Evolutionary conservation across 2,113 vertebrate species (phyloP).

Genomic region (Trematomus loennbergii): DNA sequence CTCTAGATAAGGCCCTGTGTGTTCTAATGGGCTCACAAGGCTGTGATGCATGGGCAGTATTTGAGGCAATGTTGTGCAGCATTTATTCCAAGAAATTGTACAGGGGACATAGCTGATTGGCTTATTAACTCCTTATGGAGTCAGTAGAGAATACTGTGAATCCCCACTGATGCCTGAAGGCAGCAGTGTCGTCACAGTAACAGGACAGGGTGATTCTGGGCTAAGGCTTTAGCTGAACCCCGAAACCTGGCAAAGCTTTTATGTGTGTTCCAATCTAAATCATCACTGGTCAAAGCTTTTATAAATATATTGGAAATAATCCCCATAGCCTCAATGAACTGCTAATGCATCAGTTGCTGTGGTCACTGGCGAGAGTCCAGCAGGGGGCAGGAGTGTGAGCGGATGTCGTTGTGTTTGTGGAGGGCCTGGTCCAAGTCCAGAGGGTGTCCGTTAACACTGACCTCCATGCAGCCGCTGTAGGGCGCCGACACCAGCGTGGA

Average conservation of each 20-base stretch:
- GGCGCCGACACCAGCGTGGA: slow-evolving; percentile 90
- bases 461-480: slow-evolving; percentile 94
- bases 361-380: slow-evolving; percentile 75
- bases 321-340: slow-evolving; percentile 58
- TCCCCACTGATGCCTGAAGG: slow-evolving; percentile 45
- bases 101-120: slow-evolving; percentile 24
- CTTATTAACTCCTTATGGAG: slow-evolving; percentile 28
- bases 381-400: slow-evolving; percentile 94
- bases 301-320: slow-evolving; percentile 51
- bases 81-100: slow-evolving; percentile 48
- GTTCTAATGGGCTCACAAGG: slow-evolving; percentile 55
- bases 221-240: slow-evolving; percentile 50
- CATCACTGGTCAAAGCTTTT: slow-evolving; percentile 44
- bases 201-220: slow-evolving; percentile 43
- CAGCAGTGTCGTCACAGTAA: slow-evolving; percentile 63
- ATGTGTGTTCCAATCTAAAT: slow-evolving; percentile 52
- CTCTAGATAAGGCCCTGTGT: slow-evolving; percentile 55
- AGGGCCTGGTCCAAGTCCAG: slow-evolving; percentile 92
- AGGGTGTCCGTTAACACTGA: slow-evolving; percentile 82
- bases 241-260: slow-evolving; percentile 5
- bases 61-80: slow-evolving; percentile 66
- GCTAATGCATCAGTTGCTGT: slow-evolving; percentile 34
- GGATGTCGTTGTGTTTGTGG: slow-evolving; percentile 94
- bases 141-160: slow-evolving; percentile 42
- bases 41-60: slow-evolving; percentile 63